Percentiles rank a stretch among this genome's conserved stretches.
phyloP scores from a whole-genome alignment of 2,113 vertebrate genomes.

The Cryptoleucopteryx plumbea region DNA sequence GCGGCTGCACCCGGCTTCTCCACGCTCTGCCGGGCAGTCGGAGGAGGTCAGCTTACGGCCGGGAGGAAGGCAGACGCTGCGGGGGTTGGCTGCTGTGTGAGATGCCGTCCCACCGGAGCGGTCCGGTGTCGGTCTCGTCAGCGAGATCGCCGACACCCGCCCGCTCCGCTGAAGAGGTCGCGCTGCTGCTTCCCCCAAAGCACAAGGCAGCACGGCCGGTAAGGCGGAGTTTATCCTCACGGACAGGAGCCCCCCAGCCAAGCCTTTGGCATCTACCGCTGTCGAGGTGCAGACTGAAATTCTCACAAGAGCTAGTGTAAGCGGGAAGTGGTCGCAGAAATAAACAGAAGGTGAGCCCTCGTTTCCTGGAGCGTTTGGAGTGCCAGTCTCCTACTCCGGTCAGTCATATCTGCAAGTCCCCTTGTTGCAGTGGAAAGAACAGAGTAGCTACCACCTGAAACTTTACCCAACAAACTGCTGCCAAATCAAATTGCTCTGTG shows the following conservation, averaged over 20 bases:
- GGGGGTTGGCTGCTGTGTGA: too few relatives aligned
- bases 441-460: background rate
- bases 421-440: background rate
- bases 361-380: background rate
- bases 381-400: fast-evolving
- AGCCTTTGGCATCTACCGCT: background rate
- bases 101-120: too few relatives aligned
- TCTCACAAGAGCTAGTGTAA: too few relatives aligned
- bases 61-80: too few relatives aligned
- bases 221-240: background rate
- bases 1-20: too few relatives aligned
- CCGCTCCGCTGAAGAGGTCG: too few relatives aligned
- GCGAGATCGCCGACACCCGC: fast-evolving
- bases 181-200: background rate
- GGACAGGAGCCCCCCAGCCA: fast-evolving
- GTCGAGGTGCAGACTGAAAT: background rate
- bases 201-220: too few relatives aligned
- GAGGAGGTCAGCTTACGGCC: too few relatives aligned
- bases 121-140: too few relatives aligned
- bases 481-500: background rate
- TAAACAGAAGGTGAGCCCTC: background rate
- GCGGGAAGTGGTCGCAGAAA: background rate
- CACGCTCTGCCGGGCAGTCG: fast-evolving
- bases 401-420: background rate
- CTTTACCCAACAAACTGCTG: background rate